phyloP scores from a whole-genome alignment of 2,797 vertebrate species.

The Notoglanidium macrostoma region DNA sequence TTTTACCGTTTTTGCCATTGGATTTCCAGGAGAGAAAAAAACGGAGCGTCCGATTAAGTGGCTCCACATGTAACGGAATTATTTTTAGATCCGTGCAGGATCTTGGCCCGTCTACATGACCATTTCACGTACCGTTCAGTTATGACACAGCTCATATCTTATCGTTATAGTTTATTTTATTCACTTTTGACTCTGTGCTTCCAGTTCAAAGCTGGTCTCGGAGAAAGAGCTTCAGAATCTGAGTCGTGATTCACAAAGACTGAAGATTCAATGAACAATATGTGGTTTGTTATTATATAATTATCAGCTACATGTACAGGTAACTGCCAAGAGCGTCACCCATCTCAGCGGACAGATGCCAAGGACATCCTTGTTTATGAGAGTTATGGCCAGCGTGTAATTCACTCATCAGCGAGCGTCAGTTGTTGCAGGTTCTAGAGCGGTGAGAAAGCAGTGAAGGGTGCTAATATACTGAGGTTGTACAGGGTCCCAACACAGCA shows the following conservation, averaged over 20 bases:
- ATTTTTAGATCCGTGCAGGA: constrained; percentile 64
- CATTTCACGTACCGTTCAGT: constrained; percentile 68
- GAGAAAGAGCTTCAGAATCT: background rate
- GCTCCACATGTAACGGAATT: constrained; percentile 61
- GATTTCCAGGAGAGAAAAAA: constrained; percentile 64
- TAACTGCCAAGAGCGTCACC: background rate
- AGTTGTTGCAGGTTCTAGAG: background rate
- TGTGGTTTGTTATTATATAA: too few relatives aligned
- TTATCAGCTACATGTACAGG: background rate
- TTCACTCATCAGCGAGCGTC: background rate
- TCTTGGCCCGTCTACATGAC: constrained; percentile 50
- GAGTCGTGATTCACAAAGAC: background rate
- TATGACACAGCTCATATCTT: constrained; percentile 64
- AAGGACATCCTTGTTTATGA: background rate
- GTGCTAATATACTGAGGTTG: background rate
- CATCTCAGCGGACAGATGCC: background rate
- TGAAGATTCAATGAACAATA: background rate
- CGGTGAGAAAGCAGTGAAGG: background rate
- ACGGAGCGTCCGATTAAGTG: constrained; percentile 70
- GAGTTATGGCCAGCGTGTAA: background rate
- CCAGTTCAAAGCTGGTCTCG: background rate
- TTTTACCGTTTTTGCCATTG: constrained; percentile 52
- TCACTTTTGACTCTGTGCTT: constrained; percentile 40
- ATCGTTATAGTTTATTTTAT: constrained; percentile 68
- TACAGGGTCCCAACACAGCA: constrained; percentile 7